Base-by-base conservation (phyloP, 2,797 vertebrate genomes). In the Lutjanus campechanus region DNA sequence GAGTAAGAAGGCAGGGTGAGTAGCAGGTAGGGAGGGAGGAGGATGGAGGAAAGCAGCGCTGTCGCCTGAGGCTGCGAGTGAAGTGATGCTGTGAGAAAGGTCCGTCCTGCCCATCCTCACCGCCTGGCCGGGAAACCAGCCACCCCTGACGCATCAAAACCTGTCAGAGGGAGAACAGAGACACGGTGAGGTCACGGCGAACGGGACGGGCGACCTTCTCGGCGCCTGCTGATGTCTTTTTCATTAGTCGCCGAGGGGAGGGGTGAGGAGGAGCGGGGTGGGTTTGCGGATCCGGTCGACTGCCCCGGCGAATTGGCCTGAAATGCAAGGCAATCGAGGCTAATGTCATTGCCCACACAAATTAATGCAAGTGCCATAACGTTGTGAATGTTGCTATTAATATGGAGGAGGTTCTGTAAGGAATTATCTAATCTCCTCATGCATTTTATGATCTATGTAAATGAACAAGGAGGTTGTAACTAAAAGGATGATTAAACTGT, bases 121-220 rank as follows among this genome's bases (percentile, higher is more conserved):
- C 16, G 80, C 82, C 85, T 20, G 73, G 79, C 83, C 56, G 73
- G 81, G 84, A 82, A 91, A 92, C 47, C 91, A 87, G 72, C 79
- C 92, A 92, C 91, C 92, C 92, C 86, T 90, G 92, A 94, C 88
- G 73, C 89, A 92, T 94, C 91, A 93, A 87, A 92, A 89, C 54
- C 90, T 94, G 93, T 94, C 95, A 94, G 85, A 82, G 77, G 84
- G 81, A 82, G 70, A 88, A 20, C 77, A 55, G 77, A 86, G 85
- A 90, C 84, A 62, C 47, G 25, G n/a, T 36, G 89, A 88, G 91
- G 90, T 91, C 88, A 88, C 55, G 11, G 82, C 46, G 60, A 88
- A 79, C 51, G 69, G 86, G 81, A 86, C 81, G 47, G 71, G 54
- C 81, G 84, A 92, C 93, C 94, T 93, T 92, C 92, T 91, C 75